Evolutionary conservation across 1,140 invertebrate species (phyloP), one percentile per base, ranked within the genome.

Genomic region (Probaryconus sp.): DNA sequence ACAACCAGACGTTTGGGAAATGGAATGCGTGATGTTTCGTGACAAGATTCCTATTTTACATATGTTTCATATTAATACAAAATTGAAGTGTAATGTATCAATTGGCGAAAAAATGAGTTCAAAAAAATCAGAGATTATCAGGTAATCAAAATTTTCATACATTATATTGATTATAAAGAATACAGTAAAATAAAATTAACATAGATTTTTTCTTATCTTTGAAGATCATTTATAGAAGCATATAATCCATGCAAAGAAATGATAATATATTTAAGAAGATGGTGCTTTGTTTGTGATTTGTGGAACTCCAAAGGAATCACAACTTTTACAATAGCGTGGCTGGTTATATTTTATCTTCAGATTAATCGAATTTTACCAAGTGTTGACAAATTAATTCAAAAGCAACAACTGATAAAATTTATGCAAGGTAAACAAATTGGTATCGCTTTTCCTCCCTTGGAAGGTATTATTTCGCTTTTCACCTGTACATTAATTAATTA

Each of bases 31-130:
- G 6, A 63, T 71, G 6, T 40, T 67, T 4, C 38, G 55, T 37
- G 48, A 76, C 1, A 35, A 61, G 40, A 88, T 89, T 0, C 90
- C 90, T 0, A 90, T 91, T 48, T 83, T 91, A 10, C 89, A 88
- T 76, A 78, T 90, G 14, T 76, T 79, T 38, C 88, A 90, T 69
- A 74, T 61, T 2, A 64, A 65, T n/a, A 85, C 86, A 3, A 73
- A 81, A 2, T 37, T 90, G 0, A 81, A 88, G 33, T 90, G 89
- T 73, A 90, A 91, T 77, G 72, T 91, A 20, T 89, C 89, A 1
- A 89, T 90, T 45, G 83, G 86, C 31, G 87, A 90, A 77, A 84
- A 87, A 5, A 77, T 90, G n/a, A 87, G 88, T 55, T 85, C 88
- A 14, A 85, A 89, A 78, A 90, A 90, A 79, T 88, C 87, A 0